These are phyloP conservation scores for Lithophane socia DNA, from an alignment of 2,888 invertebrate genomes.

Conservation along the genomic window DNA sequence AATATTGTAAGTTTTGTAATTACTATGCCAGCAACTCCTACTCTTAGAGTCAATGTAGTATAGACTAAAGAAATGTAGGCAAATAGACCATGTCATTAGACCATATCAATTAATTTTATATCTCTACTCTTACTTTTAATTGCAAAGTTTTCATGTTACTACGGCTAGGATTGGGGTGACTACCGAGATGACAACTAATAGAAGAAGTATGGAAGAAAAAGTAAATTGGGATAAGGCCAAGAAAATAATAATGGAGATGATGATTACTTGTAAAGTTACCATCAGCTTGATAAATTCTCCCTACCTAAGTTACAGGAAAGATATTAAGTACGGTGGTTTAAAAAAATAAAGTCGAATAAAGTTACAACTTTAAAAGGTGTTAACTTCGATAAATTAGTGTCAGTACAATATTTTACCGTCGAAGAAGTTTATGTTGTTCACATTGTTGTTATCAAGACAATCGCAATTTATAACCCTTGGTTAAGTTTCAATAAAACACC, in stretches of 20 bases:
- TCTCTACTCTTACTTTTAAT: too few species aligned
- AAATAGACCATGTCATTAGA: background rate
- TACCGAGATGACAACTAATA: background rate
- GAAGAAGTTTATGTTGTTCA: conserved; percentile 31
- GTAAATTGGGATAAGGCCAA: too few species aligned
- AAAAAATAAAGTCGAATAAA: background rate
- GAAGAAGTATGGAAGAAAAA: background rate
- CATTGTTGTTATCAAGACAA: conserved; percentile 37
- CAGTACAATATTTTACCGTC: conserved; percentile 11
- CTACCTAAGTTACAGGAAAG: background rate
- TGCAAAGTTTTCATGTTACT: background rate
- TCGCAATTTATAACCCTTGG: conserved; percentile 29
- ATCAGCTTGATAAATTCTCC: conserved; percentile 6
- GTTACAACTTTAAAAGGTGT: background rate
- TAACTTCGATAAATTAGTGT: conserved; percentile 21
- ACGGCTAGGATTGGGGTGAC: background rate
- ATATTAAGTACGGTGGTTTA: background rate
- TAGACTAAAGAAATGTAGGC: background rate
- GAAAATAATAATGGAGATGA: background rate
- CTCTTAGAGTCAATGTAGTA: background rate
- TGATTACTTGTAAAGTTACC: background rate
- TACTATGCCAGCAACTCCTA: too few species aligned
- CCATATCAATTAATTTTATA: background rate
- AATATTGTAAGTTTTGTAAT: background rate
- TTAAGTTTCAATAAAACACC: conserved; percentile 34